These are phyloP conservation scores for Taenioides sp. DNA, from an alignment of 2,797 vertebrate genomes.

Conservation along the genomic window DNA sequence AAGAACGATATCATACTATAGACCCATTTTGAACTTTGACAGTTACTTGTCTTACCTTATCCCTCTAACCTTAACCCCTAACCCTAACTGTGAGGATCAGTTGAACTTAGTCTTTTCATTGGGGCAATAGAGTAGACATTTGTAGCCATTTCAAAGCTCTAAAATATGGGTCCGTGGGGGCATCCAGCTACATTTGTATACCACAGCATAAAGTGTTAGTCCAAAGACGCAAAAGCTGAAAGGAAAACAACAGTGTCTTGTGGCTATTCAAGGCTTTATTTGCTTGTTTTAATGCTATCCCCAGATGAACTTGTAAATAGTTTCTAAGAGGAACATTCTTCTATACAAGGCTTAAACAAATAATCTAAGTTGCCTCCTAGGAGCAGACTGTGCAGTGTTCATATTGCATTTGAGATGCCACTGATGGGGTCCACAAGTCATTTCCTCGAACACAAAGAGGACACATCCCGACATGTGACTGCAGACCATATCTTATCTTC, in stretches of 20 bases:
- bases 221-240: not conserved
- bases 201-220: not conserved
- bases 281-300: conserved; percentile 9
- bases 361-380: conserved; percentile 3
- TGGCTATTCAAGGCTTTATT: not conserved
- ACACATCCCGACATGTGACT: conserved; percentile 40
- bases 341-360: conserved; percentile 28
- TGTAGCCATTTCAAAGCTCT: conserved; percentile 11
- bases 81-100: no score
- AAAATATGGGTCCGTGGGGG: not conserved
- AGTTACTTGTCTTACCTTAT: no score
- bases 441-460: conserved; percentile 54
- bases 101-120: not conserved
- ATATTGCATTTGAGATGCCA: conserved; percentile 33
- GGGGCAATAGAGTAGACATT: not conserved
- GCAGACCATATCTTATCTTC: conserved; percentile 44
- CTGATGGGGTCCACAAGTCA: conserved; percentile 47
- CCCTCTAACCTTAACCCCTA: no score
- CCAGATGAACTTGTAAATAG: conserved; percentile 32
- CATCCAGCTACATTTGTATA: not conserved
- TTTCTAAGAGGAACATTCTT: conserved; percentile 43
- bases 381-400: conserved; percentile 20
- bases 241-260: not conserved
- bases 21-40: no score
- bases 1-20: no score